Percentiles rank a stretch among this genome's conserved stretches.
Evolutionary conservation across 1,140 invertebrate species (phyloP).

Genomic region (Trichonephila inaurata): DNA sequence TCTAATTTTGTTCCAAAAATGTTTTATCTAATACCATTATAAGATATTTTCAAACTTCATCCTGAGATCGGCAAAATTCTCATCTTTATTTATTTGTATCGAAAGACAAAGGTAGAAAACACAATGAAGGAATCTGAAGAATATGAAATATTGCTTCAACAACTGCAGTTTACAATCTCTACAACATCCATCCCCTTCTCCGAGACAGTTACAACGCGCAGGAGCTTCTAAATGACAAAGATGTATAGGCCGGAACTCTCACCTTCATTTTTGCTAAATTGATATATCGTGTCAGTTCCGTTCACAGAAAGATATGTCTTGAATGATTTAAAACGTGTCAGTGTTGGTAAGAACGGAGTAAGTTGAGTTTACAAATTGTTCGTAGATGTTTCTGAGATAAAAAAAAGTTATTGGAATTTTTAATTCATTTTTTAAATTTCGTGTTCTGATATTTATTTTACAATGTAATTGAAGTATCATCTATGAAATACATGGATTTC

Average conservation of each 20-base stretch:
- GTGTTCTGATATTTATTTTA: not conserved
- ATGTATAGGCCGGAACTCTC: not conserved
- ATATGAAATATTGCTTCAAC: constrained; percentile 7
- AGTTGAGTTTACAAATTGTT: not conserved
- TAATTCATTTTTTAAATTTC: not conserved
- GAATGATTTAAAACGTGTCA: not conserved
- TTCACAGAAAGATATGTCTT: not conserved
- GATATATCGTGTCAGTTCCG: not conserved
- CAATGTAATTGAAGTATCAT: not conserved
- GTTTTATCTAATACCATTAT: too few relatives aligned
- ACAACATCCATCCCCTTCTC: not conserved
- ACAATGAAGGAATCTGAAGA: not conserved
- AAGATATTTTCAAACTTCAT: too few relatives aligned
- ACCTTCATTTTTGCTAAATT: constrained; percentile 3
- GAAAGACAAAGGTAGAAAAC: not conserved
- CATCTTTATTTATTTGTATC: too few relatives aligned
- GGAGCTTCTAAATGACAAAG: not conserved
- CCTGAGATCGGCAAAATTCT: too few relatives aligned
- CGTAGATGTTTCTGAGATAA: not conserved
- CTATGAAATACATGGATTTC: not conserved
- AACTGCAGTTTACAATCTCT: constrained; percentile 23
- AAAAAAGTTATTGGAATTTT: not conserved
- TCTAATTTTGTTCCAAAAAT: too few relatives aligned
- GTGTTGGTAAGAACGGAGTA: not conserved
- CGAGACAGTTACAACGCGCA: not conserved